Base-by-base conservation (phyloP, 2,888 invertebrate species). In the Leucoptera coffeella region DNA sequence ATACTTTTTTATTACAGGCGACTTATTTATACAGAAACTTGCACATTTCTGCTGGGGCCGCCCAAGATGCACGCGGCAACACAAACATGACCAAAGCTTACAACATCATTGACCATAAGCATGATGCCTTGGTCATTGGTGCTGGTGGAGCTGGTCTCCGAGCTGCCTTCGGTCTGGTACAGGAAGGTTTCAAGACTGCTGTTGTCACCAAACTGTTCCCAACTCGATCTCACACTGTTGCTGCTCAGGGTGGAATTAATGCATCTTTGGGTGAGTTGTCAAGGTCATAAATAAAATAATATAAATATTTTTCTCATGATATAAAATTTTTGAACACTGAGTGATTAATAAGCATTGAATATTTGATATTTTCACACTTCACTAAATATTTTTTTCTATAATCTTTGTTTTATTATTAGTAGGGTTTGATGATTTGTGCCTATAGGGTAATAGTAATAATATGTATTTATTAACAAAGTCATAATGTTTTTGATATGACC, bases 181-280 rank as follows among this genome's bases (percentile, higher is more conserved):
- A 90, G 38, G 90, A 92, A 50, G 99, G 99, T 3, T 96, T 96
- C 55, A 90, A 90, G 45, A 97, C 96, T 1, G 99, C 99, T 27
- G 95, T 96, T 24, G 81, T 99, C 28, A 94, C 96, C 7, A 99
- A 99, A 67, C 67, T 99, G 26, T 99, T 99, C 50, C 99, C 99
- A 1, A 99, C 97, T 2, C 75, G 96, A 39, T 96, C 96, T 12
- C 97, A 99, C 51, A 99, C 99, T 4, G 95, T 97, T 4, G 99
- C 99, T 23, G 97, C 96, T 1, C 97, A 97, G 56, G 99, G 97
- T 36, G 99, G 97, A 34, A 93, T 99, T 40, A 99, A 99, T 76
- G 99, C 97, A 26, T 96, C 97, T 4, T 73, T 99, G 32, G 91
- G 94, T 47, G 40, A 35, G n/a, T n/a, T n/a, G n/a, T n/a, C n/a